phyloP scores from a whole-genome alignment of 2,113 vertebrate species.

The Seriola quinqueradiata region DNA sequence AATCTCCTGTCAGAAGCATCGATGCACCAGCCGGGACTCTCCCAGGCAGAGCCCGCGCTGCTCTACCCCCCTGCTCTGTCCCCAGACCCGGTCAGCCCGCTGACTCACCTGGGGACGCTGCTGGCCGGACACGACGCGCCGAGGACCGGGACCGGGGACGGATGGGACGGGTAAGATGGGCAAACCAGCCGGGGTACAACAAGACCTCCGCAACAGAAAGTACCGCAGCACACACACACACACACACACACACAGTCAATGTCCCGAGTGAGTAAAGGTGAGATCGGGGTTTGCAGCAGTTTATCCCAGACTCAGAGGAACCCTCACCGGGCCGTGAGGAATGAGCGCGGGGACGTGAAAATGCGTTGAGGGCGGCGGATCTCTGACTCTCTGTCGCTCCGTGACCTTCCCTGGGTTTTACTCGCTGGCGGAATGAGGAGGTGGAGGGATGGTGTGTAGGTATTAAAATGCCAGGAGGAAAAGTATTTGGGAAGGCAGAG shows the following conservation, averaged over 20 bases:
- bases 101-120: conserved; percentile 83
- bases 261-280: conserved; percentile 15
- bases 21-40: not conserved
- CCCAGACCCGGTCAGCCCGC: conserved; percentile 46
- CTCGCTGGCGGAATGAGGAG: conserved; percentile 62
- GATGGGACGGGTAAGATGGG: conserved; percentile 77
- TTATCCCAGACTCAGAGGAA: conserved; percentile 22
- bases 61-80: conserved; percentile 46
- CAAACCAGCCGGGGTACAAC: not conserved
- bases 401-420: conserved; percentile 8
- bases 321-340: conserved; percentile 24
- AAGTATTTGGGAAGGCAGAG: conserved; percentile 57
- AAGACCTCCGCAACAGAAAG: not conserved
- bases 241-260: not conserved
- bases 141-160: conserved; percentile 16
- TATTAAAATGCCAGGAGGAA: conserved; percentile 67
- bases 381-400: conserved; percentile 1
- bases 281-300: not conserved
- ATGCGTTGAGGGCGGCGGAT: conserved; percentile 3
- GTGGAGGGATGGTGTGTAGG: conserved; percentile 53
- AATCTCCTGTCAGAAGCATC: conserved; percentile 31
- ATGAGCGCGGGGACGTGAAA: conserved; percentile 51
- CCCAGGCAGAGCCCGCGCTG: conserved; percentile 27
- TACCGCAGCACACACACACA: not conserved
- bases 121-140: conserved; percentile 64